Conservation (phyloP, 2,113 vertebrate species). For the Tachysurus vachellii region DNA sequence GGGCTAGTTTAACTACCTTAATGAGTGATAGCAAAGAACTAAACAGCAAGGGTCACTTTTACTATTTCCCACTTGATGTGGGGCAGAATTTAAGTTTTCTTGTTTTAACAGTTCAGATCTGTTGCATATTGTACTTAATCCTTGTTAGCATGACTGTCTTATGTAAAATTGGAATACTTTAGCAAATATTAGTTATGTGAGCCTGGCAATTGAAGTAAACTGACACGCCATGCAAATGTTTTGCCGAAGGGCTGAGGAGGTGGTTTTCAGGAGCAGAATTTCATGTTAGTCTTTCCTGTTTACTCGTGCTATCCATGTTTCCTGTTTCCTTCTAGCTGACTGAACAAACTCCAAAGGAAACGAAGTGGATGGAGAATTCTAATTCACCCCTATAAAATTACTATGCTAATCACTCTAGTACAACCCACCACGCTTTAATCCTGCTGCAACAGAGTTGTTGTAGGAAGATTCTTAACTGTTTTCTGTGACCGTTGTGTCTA, state of each 20-base stretch:
- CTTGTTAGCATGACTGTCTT: conserved; percentile 2
- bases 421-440: neutral
- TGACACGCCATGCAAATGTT: conserved; percentile 35
- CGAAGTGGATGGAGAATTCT: conserved; percentile 21
- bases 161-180: conserved; percentile 20
- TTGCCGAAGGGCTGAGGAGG: conserved; percentile 34
- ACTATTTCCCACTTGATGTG: neutral
- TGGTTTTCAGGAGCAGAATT: conserved; percentile 38
- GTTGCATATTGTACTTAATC: neutral
- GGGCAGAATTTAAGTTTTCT: neutral
- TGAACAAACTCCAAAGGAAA: conserved; percentile 19
- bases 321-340: conserved; percentile 36
- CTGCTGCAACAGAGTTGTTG: neutral
- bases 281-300: conserved; percentile 47
- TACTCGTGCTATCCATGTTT: conserved; percentile 43
- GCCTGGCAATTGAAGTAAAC: conserved; percentile 40
- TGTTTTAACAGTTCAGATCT: neutral
- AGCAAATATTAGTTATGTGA: conserved; percentile 48
- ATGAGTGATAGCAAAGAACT: neutral
- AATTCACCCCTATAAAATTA: conserved; percentile 29
- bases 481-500: neutral
- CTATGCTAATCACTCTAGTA: conserved; percentile 24
- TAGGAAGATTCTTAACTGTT: conserved; percentile 7
- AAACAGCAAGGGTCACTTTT: neutral
- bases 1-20: neutral